phyloP scores from a whole-genome alignment of 2,888 invertebrate species.

The Nematopogon swammerdamellus region DNA sequence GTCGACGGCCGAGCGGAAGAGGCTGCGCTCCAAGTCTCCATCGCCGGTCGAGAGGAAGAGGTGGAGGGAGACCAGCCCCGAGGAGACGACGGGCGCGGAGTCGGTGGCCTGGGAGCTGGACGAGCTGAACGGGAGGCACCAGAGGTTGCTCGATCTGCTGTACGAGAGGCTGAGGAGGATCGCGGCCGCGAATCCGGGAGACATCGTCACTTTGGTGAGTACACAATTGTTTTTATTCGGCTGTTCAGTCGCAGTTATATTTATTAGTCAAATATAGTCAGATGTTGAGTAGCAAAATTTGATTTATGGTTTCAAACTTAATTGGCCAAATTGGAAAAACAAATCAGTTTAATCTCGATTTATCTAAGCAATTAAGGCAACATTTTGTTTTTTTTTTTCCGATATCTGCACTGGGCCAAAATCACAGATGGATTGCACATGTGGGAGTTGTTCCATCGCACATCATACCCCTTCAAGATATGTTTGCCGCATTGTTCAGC shows the following conservation, averaged over 20 bases:
- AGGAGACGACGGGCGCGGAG: slow-evolving; percentile 60
- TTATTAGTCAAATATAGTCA: no score
- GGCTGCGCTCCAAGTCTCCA: slow-evolving; percentile 23
- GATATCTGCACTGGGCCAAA: no score
- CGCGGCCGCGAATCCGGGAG: slow-evolving; percentile 65
- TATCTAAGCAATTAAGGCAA: no score
- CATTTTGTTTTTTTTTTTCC: no score
- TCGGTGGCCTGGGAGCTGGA: slow-evolving; percentile 75
- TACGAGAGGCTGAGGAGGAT: slow-evolving; percentile 68
- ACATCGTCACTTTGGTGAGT: slow-evolving; percentile 75
- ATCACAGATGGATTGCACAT: no score
- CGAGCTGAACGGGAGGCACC: slow-evolving; percentile 75
- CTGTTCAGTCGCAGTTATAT: not conserved
- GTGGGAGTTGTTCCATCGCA: no score
- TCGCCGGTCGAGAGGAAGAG: slow-evolving; percentile 22
- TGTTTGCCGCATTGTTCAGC: no score
- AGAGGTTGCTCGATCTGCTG: slow-evolving; percentile 64
- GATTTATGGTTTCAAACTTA: no score
- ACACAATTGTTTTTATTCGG: slow-evolving; percentile 11
- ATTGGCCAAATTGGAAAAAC: no score
- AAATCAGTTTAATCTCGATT: no score
- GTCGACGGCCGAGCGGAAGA: slow-evolving; percentile 33
- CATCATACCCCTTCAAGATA: no score
- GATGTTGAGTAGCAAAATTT: no score
- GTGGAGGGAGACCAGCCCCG: slow-evolving; percentile 7